phyloP scores from a whole-genome alignment of 2,797 vertebrate species.

The Cirrhinus mrigala region DNA sequence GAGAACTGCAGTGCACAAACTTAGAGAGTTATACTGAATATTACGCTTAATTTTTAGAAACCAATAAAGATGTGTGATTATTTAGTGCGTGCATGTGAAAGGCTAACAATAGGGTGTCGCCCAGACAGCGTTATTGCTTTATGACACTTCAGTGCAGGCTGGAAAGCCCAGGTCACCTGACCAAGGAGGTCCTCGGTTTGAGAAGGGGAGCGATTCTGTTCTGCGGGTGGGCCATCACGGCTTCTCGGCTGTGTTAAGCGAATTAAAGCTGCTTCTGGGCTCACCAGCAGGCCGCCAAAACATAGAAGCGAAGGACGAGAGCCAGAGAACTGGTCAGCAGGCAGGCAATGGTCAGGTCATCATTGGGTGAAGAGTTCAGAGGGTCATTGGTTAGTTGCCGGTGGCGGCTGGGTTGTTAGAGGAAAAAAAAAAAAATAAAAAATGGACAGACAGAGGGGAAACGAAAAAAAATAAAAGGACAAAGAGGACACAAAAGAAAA shows the following conservation, averaged over 20 bases:
- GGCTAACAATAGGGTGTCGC: conserved; percentile 46
- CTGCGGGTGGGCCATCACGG: conserved; percentile 60
- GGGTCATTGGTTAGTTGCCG: conserved; percentile 99
- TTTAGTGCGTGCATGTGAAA: conserved; percentile 23
- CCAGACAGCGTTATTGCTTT: conserved; percentile 88
- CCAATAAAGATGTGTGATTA: conserved; percentile 46
- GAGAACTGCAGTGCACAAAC: conserved; percentile 34
- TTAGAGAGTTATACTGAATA: conserved; percentile 5
- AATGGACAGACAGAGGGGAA: conserved; percentile 80
- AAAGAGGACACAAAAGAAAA: conserved; percentile 87
- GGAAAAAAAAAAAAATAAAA: conserved; percentile 75
- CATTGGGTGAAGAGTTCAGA: conserved; percentile 99
- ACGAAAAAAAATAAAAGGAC: conserved; percentile 79
- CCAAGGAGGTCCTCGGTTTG: conserved; percentile 76
- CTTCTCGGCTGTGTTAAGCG: conserved; percentile 84
- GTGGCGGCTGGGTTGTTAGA: conserved; percentile 99
- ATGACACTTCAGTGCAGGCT: conserved; percentile 89
- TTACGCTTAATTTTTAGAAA: conserved; percentile 10
- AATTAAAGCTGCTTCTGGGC: conserved; percentile 83
- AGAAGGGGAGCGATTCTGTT: conserved; percentile 52
- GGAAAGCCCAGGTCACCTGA: conserved; percentile 84
- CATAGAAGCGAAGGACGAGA: conserved; percentile 94
- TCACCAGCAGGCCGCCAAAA: conserved; percentile 85
- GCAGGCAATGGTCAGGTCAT: conserved; percentile 99
- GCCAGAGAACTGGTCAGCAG: conserved; percentile 99